Base-by-base conservation (phyloP, 2,797 vertebrate species). In the Hyperoplus immaculatus region DNA sequence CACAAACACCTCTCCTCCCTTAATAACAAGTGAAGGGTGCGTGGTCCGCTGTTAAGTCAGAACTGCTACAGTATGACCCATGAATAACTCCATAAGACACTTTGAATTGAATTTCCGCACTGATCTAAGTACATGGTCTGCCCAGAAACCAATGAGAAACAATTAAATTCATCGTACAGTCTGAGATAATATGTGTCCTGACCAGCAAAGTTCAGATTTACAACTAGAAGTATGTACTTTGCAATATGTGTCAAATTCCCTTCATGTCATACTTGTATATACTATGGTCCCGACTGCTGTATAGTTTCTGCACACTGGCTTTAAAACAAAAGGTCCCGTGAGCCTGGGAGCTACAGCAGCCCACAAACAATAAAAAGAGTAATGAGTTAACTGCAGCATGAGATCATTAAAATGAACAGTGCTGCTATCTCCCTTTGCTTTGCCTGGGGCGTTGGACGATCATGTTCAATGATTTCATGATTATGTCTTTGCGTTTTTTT, bases 321-420 rank as follows among this genome's bases (percentile, higher is more conserved):
- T 57, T 57, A 62, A 83, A 62, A 83, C 68, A 58, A 82, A 75
- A 87, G 41, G 51, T 80, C 69, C 53, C 4, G 5, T 61, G 51
- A 78, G 71, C 60, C 78, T 87, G 60, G 65, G 68, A 72, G 65
- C 75, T 56, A 68, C 67, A 74, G 41, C 56, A 81, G 80, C 71
- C 76, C 62, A 57, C 56, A 79, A 76, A 73, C 55, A 87, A 50
- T 67, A 83, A 51, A 67, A 82, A 51, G 41, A 73, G 75, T 75
- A 85, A 77, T 73, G 81, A 87, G 80, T 73, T 67, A 82, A 84
- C 78, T 89, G 83, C 80, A 84, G 80, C 86, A 78, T 85, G 70
- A 83, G 73, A 84, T 93, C 87, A 88, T 90, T 92, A 91, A 84
- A 90, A 86, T 72, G 63, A 84, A 81, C 69, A 74, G 57, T 69